phyloP scores from a whole-genome alignment of 2,888 invertebrate genomes.

The Euphydryas editha region DNA sequence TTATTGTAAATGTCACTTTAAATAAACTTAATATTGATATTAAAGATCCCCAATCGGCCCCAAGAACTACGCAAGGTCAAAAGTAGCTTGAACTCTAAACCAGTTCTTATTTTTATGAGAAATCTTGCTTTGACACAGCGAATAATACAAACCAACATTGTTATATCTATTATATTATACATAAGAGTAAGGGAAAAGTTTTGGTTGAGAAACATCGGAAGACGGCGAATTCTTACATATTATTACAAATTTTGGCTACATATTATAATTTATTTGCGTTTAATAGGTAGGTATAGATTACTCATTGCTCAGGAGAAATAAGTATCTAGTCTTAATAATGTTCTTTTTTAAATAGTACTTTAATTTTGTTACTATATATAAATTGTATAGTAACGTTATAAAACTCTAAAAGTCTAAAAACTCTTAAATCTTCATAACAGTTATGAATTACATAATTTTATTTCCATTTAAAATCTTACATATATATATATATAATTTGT shows the following conservation, averaged over 20 bases:
- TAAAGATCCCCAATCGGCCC: constrained; percentile 36
- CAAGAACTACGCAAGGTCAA: constrained; percentile 44
- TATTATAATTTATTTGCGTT: no score
- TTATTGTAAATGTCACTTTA: constrained; percentile 8
- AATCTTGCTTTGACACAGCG: constrained; percentile 27
- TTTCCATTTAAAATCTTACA: no score
- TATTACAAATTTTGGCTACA: neutral
- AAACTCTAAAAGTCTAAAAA: no score
- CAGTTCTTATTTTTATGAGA: constrained; percentile 41
- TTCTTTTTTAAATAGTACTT: no score
- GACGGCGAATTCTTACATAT: neutral
- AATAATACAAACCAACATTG: constrained; percentile 6
- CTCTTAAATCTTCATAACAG: no score
- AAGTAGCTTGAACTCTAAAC: constrained; percentile 43
- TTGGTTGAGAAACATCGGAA: neutral
- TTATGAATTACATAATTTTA: no score
- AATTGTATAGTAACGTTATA: no score
- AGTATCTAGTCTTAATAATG: no score
- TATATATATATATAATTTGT: no score
- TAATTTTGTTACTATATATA: no score
- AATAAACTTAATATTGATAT: constrained; percentile 3
- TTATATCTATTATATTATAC: constrained; percentile 4
- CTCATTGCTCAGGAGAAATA: no score
- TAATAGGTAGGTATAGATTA: no score
- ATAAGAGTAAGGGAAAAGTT: constrained; percentile 3